Evolutionary conservation across 2,113 vertebrate genomes (phyloP), one percentile per base, ranked within the genome.

Genomic region (Erythrolamprus reginae): DNA sequence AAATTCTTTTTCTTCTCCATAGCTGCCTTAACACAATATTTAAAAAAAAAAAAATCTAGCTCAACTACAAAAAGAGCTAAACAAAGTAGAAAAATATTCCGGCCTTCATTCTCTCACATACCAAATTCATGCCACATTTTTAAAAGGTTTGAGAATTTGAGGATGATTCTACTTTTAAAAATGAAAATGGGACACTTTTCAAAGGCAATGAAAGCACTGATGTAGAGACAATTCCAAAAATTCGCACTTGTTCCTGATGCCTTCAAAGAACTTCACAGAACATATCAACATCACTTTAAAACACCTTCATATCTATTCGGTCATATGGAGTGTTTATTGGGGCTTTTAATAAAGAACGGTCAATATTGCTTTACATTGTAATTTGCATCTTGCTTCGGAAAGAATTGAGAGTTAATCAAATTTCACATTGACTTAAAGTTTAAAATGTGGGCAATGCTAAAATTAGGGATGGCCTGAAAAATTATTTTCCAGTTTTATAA

Each of bases 391-490:
- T 84, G 42, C 10, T 48, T 84, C 0, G 4, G 82, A 48, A 50
- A 84, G 82, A 48, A 28, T 23, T 70, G n/a, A 86, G 58, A 53
- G 17, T 33, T 53, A 86, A 51, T 9, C 33, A 55, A 82, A 87
- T 55, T 87, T 82, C 17, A 87, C 24, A 82, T 33, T 58, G 86
- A 53, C 47, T 88, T 88, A 38, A 10, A 50, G 55, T 84, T 15
- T 58, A 48, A 50, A 91, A 17, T 83, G 86, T 61, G 53, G 70
- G 26, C n/a, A 50, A 24, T 91, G 86, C n/a, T 84, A 84, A 53
- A 93, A 93, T 91, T 91, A 88, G 55, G 91, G 21, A 89, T 77
- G 94, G 96, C 96, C 96, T 97, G 96, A 97, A 96, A 96, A 96
- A 96, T 94, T 92, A 94, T 88, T 96, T 91, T 89, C 89, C 93